Percentiles rank a stretch among this genome's conserved stretches.
phyloP scores from a whole-genome alignment of 2,113 vertebrate genomes.

The Poecilia latipinna region DNA sequence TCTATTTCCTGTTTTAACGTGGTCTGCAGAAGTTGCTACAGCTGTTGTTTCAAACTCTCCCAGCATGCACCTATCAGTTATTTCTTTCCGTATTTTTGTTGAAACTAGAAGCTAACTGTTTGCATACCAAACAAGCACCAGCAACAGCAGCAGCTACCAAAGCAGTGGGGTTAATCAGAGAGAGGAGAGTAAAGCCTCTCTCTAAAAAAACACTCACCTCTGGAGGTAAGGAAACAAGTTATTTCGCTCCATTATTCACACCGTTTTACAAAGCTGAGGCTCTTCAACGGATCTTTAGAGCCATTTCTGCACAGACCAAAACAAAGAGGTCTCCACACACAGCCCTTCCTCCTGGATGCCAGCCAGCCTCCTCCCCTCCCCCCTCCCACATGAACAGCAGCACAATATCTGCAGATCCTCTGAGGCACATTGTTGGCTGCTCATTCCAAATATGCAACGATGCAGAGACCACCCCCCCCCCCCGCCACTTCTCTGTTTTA shows the following conservation, averaged over 20 bases:
- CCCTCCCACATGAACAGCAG: slow-evolving; percentile 54
- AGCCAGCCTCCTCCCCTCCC: slow-evolving; percentile 16
- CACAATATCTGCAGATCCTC: slow-evolving; percentile 30
- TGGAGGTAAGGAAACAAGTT: slow-evolving; percentile 66
- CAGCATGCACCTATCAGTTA: not conserved
- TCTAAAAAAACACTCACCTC: slow-evolving; percentile 61
- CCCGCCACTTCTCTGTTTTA: not conserved
- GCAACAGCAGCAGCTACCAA: not conserved
- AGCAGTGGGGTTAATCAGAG: slow-evolving; percentile 36
- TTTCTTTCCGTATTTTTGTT: not conserved
- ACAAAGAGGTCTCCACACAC: slow-evolving; percentile 7
- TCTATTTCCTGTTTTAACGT: not conserved
- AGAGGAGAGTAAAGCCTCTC: not conserved
- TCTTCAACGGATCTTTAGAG: not conserved
- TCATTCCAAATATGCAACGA: not conserved
- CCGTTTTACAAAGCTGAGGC: not conserved
- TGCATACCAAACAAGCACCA: slow-evolving; percentile 25
- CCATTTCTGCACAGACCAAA: slow-evolving; percentile 61
- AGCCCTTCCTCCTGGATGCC: slow-evolving; percentile 35
- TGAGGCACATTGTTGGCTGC: slow-evolving; percentile 17
- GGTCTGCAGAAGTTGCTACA: not conserved
- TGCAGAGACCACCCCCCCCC: no score
- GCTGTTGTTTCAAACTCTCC: not conserved
- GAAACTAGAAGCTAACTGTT: slow-evolving; percentile 1
- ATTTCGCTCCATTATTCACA: slow-evolving; percentile 69